Evolutionary conservation across 2,888 invertebrate species (phyloP), one percentile per base, ranked within the genome.

Genomic region (Laothoe populi): DNA sequence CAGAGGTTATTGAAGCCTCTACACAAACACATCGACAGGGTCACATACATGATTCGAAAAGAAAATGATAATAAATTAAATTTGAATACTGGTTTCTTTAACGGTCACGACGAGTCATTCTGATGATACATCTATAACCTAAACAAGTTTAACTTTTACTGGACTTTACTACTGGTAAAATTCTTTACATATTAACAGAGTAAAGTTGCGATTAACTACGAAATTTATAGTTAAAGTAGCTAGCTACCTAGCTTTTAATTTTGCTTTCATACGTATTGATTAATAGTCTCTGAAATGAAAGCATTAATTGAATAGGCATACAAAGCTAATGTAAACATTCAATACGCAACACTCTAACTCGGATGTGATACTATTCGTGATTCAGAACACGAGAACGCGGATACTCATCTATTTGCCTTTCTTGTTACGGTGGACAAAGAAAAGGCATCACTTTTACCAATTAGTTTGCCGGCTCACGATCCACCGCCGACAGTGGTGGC

Each of bases 371-470:
- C 62, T 60, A 64, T 35, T 73, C 70, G 69, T 87, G 83, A 85
- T 78, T 86, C 83, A 85, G 78, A 73, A 71, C 65, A 71, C 68
- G 75, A 77, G 71, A 81, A 79, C 72, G 69, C 72, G 69, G 73
- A 73, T 77, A 79, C 79, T 84, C 74, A 68, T 83, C 79, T 89
- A 84, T 91, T 91, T 88, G 81, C 76, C 79, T 83, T 88, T 86
- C 84, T 77, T 82, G 84, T 86, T 81, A 78, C 70, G 59, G 62
- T 77, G 73, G 73, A 79, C 81, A 82, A 84, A 82, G 83, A 83
- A 88, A 86, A 87, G 63, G 81, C 83, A 81, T 83, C 81, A 90
- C 90, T 92, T 91, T 92, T 92, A 90, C 92, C 89, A 90, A 92
- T 92, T 92, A 90, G 79, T 77, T 78, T 67, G 74, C 72, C 72